These are phyloP conservation scores for Cyprinus carpio DNA, from an alignment of 2,113 vertebrate species.

Conservation along the genomic window DNA sequence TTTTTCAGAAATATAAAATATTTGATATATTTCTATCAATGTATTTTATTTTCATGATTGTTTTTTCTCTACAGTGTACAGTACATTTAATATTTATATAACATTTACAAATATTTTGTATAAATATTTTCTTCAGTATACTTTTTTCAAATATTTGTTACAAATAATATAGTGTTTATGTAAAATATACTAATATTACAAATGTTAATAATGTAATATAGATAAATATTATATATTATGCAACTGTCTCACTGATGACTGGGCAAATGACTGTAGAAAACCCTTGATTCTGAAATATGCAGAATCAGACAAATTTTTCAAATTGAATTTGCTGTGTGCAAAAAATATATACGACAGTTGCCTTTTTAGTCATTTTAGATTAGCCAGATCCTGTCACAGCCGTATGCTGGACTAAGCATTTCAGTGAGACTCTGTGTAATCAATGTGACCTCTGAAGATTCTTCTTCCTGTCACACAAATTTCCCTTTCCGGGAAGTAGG, in stretches of 20 bases:
- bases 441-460: slow-evolving; percentile 13
- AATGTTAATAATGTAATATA: neutral
- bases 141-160: neutral
- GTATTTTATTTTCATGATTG: no score
- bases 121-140: neutral
- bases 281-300: neutral
- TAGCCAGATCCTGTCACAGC: neutral
- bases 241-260: neutral
- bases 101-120: neutral
- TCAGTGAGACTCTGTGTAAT: slow-evolving; percentile 2
- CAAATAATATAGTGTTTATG: no score
- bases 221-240: neutral
- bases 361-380: neutral
- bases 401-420: neutral
- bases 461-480: neutral
- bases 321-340: neutral
- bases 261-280: neutral
- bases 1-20: no score
- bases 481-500: slow-evolving; percentile 17
- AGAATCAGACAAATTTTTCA: neutral
- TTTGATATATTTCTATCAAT: no score
- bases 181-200: no score
- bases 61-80: neutral
- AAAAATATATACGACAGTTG: neutral
- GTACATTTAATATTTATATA: neutral